phyloP scores from a whole-genome alignment of 1,140 invertebrate genomes.

The Nasonia vitripennis region DNA sequence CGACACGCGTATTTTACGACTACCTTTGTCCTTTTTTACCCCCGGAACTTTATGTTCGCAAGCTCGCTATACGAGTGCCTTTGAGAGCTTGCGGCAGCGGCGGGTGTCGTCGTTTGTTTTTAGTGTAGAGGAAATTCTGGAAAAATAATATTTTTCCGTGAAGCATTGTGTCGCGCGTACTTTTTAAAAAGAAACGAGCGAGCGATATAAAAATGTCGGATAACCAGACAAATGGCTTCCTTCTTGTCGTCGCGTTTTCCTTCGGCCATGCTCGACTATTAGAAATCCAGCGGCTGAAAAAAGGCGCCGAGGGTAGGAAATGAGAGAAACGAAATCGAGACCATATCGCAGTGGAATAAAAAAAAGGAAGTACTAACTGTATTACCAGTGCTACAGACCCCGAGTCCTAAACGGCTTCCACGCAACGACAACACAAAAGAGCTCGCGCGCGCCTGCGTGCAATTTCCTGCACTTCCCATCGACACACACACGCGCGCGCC shows the following conservation, averaged over 20 bases:
- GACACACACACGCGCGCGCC: background rate
- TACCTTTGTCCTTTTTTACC: slow-evolving; percentile 3
- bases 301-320: background rate
- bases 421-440: background rate
- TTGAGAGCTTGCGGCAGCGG: background rate
- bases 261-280: too few species aligned
- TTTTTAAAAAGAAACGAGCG: too few species aligned
- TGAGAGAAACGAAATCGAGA: background rate
- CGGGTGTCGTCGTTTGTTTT: background rate
- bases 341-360: background rate
- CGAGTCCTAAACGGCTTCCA: background rate
- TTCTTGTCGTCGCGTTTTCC: background rate
- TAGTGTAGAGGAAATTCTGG: background rate
- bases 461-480: slow-evolving; percentile 10
- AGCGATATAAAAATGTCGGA: too few species aligned
- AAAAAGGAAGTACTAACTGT: background rate
- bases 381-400: background rate
- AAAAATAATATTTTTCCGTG: background rate
- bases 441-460: slow-evolving; percentile 16
- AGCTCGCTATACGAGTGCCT: background rate
- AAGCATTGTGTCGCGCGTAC: too few species aligned
- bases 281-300: background rate
- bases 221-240: background rate
- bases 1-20: slow-evolving; percentile 9
- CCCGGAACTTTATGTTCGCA: background rate